These are phyloP conservation scores for Drosophila algonquin DNA, from an alignment of 2,888 invertebrate species.

Conservation along the genomic window DNA sequence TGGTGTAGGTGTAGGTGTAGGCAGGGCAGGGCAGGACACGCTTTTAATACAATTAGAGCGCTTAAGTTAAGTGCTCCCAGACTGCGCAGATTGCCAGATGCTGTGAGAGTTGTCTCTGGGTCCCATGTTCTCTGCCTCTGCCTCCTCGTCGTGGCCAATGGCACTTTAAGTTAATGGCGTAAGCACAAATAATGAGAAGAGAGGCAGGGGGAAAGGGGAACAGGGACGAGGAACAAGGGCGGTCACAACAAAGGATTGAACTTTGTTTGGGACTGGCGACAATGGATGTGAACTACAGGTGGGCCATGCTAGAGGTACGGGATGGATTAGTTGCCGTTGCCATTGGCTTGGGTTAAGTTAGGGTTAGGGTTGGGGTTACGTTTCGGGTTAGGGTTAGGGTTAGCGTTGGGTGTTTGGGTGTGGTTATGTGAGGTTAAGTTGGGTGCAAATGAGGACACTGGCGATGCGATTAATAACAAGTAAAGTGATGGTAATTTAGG, in stretches of 20 bases:
- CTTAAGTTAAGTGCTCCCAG: constrained; percentile 74
- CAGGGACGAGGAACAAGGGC: background rate
- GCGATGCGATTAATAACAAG: constrained; percentile 62
- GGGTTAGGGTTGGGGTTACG: background rate
- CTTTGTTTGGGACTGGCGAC: constrained; percentile 39
- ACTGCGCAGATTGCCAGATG: constrained; percentile 54
- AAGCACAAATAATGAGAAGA: constrained; percentile 26
- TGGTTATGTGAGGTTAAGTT: constrained; percentile 43
- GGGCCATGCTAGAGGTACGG: constrained; percentile 1
- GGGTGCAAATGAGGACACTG: constrained; percentile 69
- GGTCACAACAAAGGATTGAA: constrained; percentile 53
- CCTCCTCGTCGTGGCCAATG: constrained; percentile 26
- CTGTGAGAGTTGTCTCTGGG: constrained; percentile 11
- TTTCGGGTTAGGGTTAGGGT: background rate
- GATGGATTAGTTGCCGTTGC: background rate
- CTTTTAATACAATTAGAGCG: constrained; percentile 76
- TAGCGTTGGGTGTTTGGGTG: background rate
- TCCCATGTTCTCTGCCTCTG: background rate
- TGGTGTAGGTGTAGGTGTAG: background rate
- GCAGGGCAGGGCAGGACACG: constrained; percentile 54
- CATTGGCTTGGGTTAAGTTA: background rate
- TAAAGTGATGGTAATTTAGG: background rate
- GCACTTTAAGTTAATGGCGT: constrained; percentile 49
- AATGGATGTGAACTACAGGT: constrained; percentile 72
- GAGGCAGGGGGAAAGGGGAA: background rate